Conservation (phyloP, 2,797 vertebrate genomes). For the Lemur catta region DNA sequence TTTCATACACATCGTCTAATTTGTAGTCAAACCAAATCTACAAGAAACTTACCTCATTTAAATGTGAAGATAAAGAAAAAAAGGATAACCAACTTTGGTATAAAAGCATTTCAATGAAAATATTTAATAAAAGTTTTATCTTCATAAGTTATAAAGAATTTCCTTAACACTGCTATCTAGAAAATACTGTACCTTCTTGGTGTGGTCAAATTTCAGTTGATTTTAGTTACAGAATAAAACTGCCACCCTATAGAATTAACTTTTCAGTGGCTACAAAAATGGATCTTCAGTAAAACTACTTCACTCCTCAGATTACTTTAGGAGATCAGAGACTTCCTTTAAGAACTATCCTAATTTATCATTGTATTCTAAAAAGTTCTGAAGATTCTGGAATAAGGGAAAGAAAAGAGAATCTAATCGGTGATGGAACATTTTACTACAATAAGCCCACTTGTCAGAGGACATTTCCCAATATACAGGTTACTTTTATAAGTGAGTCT, state of each 20-base stretch:
- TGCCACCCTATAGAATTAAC: background rate
- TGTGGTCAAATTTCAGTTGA: background rate
- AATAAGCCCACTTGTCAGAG: background rate
- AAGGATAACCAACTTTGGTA: background rate
- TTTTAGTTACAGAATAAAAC: background rate
- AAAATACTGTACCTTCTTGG: background rate
- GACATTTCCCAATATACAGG: background rate
- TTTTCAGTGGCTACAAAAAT: background rate
- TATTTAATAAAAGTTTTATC: background rate
- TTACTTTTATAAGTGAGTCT: background rate
- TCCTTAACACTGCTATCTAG: background rate
- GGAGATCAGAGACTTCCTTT: background rate
- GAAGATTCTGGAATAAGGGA: background rate
- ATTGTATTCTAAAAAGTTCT: background rate
- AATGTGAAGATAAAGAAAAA: background rate
- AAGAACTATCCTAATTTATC: background rate
- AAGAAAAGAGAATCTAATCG: background rate
- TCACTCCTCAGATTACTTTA: background rate
- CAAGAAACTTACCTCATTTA: background rate
- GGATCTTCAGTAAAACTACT: background rate
- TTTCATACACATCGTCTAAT: background rate
- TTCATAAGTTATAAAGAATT: background rate
- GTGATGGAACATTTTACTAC: background rate
- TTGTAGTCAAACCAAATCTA: background rate
- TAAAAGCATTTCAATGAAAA: background rate